Evolutionary conservation across 2,113 vertebrate genomes (phyloP).

Genomic region (Protobothrops flavoviridis): DNA sequence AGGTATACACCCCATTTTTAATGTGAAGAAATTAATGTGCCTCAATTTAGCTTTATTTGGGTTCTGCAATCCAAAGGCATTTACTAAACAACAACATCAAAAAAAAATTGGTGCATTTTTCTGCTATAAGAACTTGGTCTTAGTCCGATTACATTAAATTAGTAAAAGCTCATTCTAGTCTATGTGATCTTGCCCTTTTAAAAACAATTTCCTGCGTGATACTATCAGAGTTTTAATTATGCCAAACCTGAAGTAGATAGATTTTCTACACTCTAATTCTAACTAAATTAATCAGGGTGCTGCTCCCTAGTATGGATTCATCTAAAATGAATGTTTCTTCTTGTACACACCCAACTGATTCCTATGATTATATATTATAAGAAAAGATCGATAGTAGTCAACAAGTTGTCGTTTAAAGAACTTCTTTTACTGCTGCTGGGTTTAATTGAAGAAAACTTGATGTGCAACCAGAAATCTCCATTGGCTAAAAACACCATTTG

Average conservation of each 20-base stretch:
- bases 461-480: not conserved
- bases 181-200: not conserved
- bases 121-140: not conserved
- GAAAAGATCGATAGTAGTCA: not conserved
- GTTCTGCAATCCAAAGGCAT: not conserved
- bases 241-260: not conserved
- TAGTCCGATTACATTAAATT: not conserved
- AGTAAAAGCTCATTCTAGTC: not conserved
- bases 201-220: not conserved
- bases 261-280: not conserved
- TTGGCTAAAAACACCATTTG: not conserved
- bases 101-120: not conserved
- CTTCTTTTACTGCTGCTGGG: not conserved
- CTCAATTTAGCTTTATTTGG: not conserved
- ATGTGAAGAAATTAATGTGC: not conserved
- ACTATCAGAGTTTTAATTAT: not conserved
- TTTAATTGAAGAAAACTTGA: not conserved
- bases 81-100: not conserved
- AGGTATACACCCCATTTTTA: not conserved
- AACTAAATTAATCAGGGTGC: not conserved
- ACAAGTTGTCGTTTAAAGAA: not conserved
- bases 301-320: not conserved
- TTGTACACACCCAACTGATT: not conserved
- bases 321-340: not conserved
- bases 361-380: not conserved